A percentile compares a stretch with the other conserved stretches of the same genome.
These are phyloP conservation scores for Coboldia fuscipes DNA, from an alignment of 1,140 invertebrate species.

Conservation along the genomic window DNA sequence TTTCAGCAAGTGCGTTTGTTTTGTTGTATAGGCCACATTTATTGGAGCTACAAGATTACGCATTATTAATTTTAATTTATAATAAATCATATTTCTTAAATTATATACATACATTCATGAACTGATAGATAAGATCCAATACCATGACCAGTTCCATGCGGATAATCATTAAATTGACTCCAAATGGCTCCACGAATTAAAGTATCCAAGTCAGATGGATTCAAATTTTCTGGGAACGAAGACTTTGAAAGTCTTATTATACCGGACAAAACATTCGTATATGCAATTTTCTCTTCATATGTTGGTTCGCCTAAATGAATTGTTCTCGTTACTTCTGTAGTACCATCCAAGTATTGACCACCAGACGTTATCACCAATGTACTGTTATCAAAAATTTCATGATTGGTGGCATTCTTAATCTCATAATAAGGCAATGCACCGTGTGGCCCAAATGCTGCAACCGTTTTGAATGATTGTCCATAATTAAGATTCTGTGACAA, in stretches of 20 bases:
- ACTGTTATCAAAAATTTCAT: constrained; percentile 40
- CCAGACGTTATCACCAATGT: constrained; percentile 49
- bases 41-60: constrained; percentile 38
- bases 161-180: constrained; percentile 58
- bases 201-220: constrained; percentile 44
- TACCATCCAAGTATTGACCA: constrained; percentile 66
- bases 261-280: constrained; percentile 78
- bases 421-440: constrained; percentile 82
- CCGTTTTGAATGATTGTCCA: constrained; percentile 66
- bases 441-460: constrained; percentile 73
- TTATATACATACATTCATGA: constrained; percentile 46
- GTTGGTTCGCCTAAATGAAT: constrained; percentile 68
- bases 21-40: constrained; percentile 30
- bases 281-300: constrained; percentile 50
- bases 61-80: not conserved
- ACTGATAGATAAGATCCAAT: constrained; percentile 70
- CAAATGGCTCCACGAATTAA: constrained; percentile 60
- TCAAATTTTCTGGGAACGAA: constrained; percentile 40
- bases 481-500: constrained; percentile 41
- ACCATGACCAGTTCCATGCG: constrained; percentile 75
- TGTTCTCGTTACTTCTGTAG: constrained; percentile 83
- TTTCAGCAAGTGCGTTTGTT: constrained; percentile 34
- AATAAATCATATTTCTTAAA: constrained; percentile 8
- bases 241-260: constrained; percentile 49
- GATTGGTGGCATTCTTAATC: constrained; percentile 48